phyloP scores from a whole-genome alignment of 2,888 invertebrate species.

The Neuroscelio doddi region DNA sequence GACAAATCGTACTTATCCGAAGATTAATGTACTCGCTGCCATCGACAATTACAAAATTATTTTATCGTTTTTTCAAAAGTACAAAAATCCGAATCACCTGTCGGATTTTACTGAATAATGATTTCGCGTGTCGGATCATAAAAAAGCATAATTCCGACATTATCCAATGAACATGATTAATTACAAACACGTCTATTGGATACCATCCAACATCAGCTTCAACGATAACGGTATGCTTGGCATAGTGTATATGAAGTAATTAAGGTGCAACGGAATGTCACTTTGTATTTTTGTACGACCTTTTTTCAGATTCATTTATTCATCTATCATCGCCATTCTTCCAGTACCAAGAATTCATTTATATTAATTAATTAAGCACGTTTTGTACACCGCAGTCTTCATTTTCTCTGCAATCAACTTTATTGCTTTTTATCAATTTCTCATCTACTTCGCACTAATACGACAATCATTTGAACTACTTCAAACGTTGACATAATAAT shows the following conservation, averaged over 20 bases:
- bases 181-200: slow-evolving; percentile 43
- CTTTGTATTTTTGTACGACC: slow-evolving; percentile 32
- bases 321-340: too few species aligned
- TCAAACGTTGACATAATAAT: too few species aligned
- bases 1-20: slow-evolving; percentile 16
- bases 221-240: slow-evolving; percentile 39
- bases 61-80: slow-evolving; percentile 9
- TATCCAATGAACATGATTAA: slow-evolving; percentile 41
- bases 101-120: slow-evolving; percentile 27
- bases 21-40: slow-evolving; percentile 21
- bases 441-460: too few species aligned
- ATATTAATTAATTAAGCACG: too few species aligned
- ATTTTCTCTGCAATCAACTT: too few species aligned
- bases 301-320: too few species aligned
- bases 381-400: too few species aligned
- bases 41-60: slow-evolving; percentile 27
- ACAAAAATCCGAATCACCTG: slow-evolving; percentile 20
- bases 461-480: too few species aligned
- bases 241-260: slow-evolving; percentile 38
- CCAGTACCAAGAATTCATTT: too few species aligned
- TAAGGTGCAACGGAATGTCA: slow-evolving; percentile 30
- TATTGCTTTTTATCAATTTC: too few species aligned
- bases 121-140: slow-evolving; percentile 10
- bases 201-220: slow-evolving; percentile 37
- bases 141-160: slow-evolving; percentile 39